Percentiles rank a stretch among this genome's conserved stretches.
Evolutionary conservation across 2,113 vertebrate genomes (phyloP).

Genomic region (mouse (Mus musculus)): GRCm39 chr14:121267501-121268000

Average conservation of each 20-base stretch:
- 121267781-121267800: neutral
- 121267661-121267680: rapidly evolving
- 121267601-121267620: neutral
- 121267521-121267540: too few species aligned
- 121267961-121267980: neutral
- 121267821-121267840: neutral
- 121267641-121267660: neutral
- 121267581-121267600: neutral
- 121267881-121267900: neutral
- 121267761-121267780: neutral
- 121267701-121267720: neutral
- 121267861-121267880: too few species aligned
- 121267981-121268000: neutral
- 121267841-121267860: neutral
- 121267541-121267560: neutral
- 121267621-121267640: neutral
- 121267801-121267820: neutral
- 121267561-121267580: neutral
- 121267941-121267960: neutral
- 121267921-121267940: neutral
- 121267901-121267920: neutral
- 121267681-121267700: neutral
- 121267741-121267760: neutral
- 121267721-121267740: neutral
- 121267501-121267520: too few species aligned